Evolutionary conservation across 2,888 invertebrate species (phyloP), one percentile per base, ranked within the genome.

Genomic region (Tortrix viridana): DNA sequence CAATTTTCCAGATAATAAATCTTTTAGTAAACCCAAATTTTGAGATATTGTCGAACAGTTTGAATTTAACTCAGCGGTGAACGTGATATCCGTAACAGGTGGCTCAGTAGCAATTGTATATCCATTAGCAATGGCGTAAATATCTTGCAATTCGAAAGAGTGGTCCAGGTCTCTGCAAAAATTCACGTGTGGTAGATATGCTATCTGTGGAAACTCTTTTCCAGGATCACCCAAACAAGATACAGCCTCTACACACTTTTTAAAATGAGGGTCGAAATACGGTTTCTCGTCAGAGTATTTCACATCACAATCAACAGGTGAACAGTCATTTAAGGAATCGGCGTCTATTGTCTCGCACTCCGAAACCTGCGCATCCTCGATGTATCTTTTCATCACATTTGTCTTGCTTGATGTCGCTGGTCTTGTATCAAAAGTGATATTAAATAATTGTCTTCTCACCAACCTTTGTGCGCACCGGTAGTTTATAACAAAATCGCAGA

Each of bases 11-110:
- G 12, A 20, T 14, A 58, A 5, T 20, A 58, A 18, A 16, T 63
- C 63, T 9, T 41, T 20, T 19, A 63, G 47, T 5, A 63, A 47
- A 32, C 23, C 14, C 53, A 63, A 32, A n/a, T 58, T 52, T 53
- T 63, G 52, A 12, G 63, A 63, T 6, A 63, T 26, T 3, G 63
- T 63, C 9, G 63, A 43, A 48, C 63, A 63, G 47, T 63, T 63
- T 12, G 63, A 41, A 0, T 58, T 47, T 37, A 63, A 16, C 22
- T 26, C 47, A n/a, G 63, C 48, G 18, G 5, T 19, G 20, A 58
- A 20, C 3, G 9, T 9, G 2, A 7, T 2, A 16, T 26, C 6
- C 3, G 47, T 48, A 32, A n/a, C 32, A 0, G 52, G 52, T 20
- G 41, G 52, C 14, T 53, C 52, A 9, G 58, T 12, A 12, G 46